Percentiles rank a stretch among this genome's conserved stretches.
Evolutionary conservation across 2,888 invertebrate genomes (phyloP).

Genomic region (Hypolimnas misippus): DNA sequence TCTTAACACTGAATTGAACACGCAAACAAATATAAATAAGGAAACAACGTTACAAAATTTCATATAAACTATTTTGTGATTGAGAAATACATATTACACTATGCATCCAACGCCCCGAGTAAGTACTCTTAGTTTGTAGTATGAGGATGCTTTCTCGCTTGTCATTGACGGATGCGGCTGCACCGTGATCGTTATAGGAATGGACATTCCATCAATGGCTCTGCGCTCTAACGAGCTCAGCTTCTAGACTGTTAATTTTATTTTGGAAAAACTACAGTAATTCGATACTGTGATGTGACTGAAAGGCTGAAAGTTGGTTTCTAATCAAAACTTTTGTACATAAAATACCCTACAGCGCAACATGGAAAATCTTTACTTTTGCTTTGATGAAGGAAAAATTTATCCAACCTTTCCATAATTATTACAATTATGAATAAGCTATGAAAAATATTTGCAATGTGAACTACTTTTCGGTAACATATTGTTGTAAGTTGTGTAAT

Average conservation of each 20-base stretch:
- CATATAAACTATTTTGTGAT: neutral
- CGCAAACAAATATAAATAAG: no score
- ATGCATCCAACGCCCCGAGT: neutral
- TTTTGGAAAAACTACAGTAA: conserved; percentile 30
- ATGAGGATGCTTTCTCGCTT: conserved; percentile 49
- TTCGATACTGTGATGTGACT: conserved; percentile 18
- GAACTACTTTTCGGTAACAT: no score
- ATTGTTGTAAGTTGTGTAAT: no score
- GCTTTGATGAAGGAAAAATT: neutral
- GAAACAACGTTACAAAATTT: no score
- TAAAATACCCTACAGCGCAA: neutral
- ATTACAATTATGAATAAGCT: no score
- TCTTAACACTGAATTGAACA: no score
- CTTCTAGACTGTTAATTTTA: conserved; percentile 51
- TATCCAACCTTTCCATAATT: neutral
- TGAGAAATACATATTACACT: neutral
- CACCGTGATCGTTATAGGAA: conserved; percentile 58
- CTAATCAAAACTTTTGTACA: conserved; percentile 6
- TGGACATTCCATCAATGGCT: conserved; percentile 60
- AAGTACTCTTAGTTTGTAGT: conserved; percentile 27
- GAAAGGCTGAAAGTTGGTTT: conserved; percentile 3
- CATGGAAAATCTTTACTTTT: neutral
- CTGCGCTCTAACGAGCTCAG: conserved; percentile 61
- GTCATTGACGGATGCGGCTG: conserved; percentile 67
- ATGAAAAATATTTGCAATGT: no score